Evolutionary conservation across 2,888 invertebrate genomes (phyloP), one percentile per base, ranked within the genome.

Genomic region (Achlya flavicornis): DNA sequence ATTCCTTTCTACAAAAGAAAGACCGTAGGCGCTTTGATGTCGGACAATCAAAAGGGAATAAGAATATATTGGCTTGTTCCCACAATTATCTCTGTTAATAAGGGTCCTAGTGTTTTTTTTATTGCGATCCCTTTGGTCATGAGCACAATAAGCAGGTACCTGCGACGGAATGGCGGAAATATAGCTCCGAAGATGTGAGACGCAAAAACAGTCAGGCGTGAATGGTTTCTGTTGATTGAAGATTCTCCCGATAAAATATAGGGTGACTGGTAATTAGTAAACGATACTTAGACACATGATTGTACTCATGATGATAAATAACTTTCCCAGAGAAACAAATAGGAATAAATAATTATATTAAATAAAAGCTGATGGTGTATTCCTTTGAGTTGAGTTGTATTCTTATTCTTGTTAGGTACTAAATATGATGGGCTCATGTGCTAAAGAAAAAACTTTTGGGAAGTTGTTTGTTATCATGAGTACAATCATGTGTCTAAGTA

Each of bases 81-180:
- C 60, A 61, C 63, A 63, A 63, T 63, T 58, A 63, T 46, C 41
- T 32, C 53, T 41, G 60, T 57, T 48, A 63, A 59, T 63, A 61
- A 41, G 60, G 41, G 41, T 26, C 41, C 59, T 19, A n/a, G 26
- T 19, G 11, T 60, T 60, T 26, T n/a, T 58, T 60, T 60, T 60
- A 59, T 60, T 60, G 12, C 16, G 41, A 26, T 41, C 60, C 32
- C 41, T 41, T 41, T 5, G 41, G 60, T n/a, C 38, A n/a, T 46
- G 14, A 6, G 14, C 38, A 60, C 60, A 60, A 60, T 60, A 19
- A 41, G 19, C 43, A 16, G 41, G 60, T 60, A 60, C 60, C 60
- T 60, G 60, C 26, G 12, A 14, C 6, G 43, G 59, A 59, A 59
- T 59, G 59, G 59, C 10, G 38, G 53, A 53, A 53, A 53, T 53